Conservation (phyloP, 2,888 invertebrate genomes). For the Abscondita cerata region DNA sequence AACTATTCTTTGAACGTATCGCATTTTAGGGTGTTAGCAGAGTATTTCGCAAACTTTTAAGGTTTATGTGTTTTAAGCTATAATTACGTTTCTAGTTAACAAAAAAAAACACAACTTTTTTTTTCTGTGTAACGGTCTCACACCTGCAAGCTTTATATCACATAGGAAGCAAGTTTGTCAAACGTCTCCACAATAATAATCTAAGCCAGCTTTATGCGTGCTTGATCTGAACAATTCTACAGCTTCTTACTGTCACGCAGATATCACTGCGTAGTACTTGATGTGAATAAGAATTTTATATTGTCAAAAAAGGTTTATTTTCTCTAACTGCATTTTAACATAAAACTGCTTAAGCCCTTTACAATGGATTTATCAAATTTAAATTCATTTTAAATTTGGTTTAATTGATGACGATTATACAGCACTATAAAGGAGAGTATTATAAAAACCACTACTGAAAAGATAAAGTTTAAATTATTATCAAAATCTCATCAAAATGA, state of each 20-base stretch:
- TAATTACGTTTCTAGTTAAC: too few relatives aligned
- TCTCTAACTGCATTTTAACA: background rate
- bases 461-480: too few relatives aligned
- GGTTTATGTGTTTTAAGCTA: too few relatives aligned
- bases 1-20: conserved; percentile 14
- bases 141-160: conserved; percentile 32
- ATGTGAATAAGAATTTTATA: conserved; percentile 15
- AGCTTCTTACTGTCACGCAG: conserved; percentile 30
- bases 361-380: too few relatives aligned
- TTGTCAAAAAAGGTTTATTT: conserved; percentile 4
- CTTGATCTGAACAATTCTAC: conserved; percentile 29
- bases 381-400: too few relatives aligned
- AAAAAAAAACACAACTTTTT: background rate
- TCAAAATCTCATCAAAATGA: too few relatives aligned
- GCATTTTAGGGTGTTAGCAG: conserved; percentile 5
- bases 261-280: conserved; percentile 12
- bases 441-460: too few relatives aligned
- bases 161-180: conserved; percentile 33
- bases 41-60: too few relatives aligned
- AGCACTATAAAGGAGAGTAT: too few relatives aligned
- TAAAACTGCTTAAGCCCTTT: background rate
- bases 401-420: too few relatives aligned
- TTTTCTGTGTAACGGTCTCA: conserved; percentile 20
- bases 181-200: conserved; percentile 27
- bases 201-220: conserved; percentile 29